Conservation (phyloP, 1,140 invertebrate genomes). For the Drosophila tropicalis region DNA sequence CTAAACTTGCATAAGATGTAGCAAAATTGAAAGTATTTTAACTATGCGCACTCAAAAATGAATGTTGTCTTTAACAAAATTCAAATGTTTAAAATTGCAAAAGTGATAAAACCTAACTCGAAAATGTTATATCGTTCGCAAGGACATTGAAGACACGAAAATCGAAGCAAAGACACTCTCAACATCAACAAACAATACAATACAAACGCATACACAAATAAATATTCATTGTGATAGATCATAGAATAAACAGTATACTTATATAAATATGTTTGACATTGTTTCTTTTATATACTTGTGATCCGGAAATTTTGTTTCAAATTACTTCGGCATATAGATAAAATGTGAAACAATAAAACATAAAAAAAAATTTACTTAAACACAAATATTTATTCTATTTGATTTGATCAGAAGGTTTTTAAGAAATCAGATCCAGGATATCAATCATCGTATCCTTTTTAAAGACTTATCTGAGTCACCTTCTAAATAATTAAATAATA, state of each 20-base stretch:
- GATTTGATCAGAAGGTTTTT: no score
- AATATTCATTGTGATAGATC: slow-evolving; percentile 73
- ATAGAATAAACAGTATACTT: slow-evolving; percentile 71
- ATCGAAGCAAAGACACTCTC: slow-evolving; percentile 59
- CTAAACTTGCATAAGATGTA: slow-evolving; percentile 44
- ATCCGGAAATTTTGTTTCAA: no score
- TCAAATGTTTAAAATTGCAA: slow-evolving; percentile 38
- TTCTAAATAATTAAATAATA: no score
- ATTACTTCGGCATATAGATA: no score
- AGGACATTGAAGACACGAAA: slow-evolving; percentile 5
- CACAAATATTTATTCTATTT: no score
- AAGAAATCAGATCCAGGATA: no score
- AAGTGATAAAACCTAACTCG: background rate
- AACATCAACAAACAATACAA: slow-evolving; percentile 31
- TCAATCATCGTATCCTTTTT: no score
- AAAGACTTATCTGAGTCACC: no score
- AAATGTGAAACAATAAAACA: no score
- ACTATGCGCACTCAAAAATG: background rate
- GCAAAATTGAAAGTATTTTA: slow-evolving; percentile 26
- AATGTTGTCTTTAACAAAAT: slow-evolving; percentile 16
- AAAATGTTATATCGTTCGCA: background rate
- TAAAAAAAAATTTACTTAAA: no score
- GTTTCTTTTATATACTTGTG: background rate
- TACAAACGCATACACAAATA: slow-evolving; percentile 49
- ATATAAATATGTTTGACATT: slow-evolving; percentile 26